Base-by-base conservation (phyloP, 2,888 invertebrate genomes). In the Apamea sordens region DNA sequence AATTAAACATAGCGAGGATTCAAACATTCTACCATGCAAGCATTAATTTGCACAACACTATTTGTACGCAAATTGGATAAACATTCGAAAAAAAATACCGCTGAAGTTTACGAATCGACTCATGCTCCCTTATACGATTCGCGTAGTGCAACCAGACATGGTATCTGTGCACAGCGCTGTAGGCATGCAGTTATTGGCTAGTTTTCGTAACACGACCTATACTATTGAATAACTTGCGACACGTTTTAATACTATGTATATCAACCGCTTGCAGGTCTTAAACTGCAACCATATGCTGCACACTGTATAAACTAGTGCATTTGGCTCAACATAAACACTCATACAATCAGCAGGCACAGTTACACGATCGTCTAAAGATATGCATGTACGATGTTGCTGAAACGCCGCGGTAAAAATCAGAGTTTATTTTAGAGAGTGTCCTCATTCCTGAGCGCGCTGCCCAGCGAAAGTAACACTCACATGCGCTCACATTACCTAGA, bases 361-460 rank as follows among this genome's bases (percentile, higher is more conserved):
- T 78, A 85, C 77, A 77, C 73, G n/a, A 76, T 80, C 72, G 50
- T 86, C 81, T 83, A 89, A 76, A 89, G 83, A 89, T 88, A 85
- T 80, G 74, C 82, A 79, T 79, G 79, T 72, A 80, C 82, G 76
- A 87, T 83, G 85, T 80, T 84, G 89, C 91, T 91, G 90, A 92
- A 92, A 91, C 91, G 83, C 82, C 79, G 90, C 92, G 90, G 90
- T 92, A 94, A 95, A 95, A 95, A 95, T 91, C 91, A 82, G 88
- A 88, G 94, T 92, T 94, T 95, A 95, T 95, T 94, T 94, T 95
- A 93, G 93, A 95, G 93, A 94, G 89, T 92, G 93, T 92, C 95
- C 96, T 93, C 95, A 95, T 96, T 96, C 92, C 91, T 91, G 89
- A 90, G 91, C 90, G 92, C 90, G 89, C 88, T 88, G 81, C 90